Evolutionary conservation across 2,888 invertebrate species (phyloP), one percentile per base, ranked within the genome.

Genomic region (Zygaena filipendulae): DNA sequence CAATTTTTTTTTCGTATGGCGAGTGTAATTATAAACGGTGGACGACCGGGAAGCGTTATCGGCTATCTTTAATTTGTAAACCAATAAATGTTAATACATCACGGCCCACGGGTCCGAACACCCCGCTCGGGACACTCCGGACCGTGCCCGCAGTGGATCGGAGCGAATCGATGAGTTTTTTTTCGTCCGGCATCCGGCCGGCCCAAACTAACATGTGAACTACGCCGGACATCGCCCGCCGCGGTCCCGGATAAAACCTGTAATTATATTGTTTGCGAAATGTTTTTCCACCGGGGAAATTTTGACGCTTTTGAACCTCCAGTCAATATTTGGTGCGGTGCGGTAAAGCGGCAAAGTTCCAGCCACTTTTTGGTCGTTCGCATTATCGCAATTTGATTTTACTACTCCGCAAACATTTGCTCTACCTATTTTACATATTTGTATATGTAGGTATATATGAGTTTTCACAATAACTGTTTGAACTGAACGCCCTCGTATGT

Each of bases 41-140:
- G n/a, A n/a, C n/a, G n/a, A n/a, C n/a, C n/a, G n/a, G n/a, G n/a
- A n/a, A n/a, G n/a, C n/a, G n/a, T n/a, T n/a, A n/a, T n/a, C n/a
- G n/a, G n/a, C n/a, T n/a, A n/a, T 68, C 68, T 80, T 75, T 69
- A 75, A 74, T 74, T 70, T 70, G 72, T 67, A 62, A 74, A 69
- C 64, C 74, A 75, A 79, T 75, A 74, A 75, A 74, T 74, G 70
- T 74, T 70, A 71, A 75, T 74, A 71, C 67, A 68, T 75, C 75
- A 75, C 40, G 39, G 36, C 41, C 43, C 54, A 39, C 54, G 60
- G 47, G n/a, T n/a, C n/a, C n/a, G n/a, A 47, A 47, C 51, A 49
- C 39, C 45, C 39, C 49, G 45, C 49, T 45, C 45, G 48, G 43
- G 26, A 50, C n/a, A n/a, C n/a, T n/a, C n/a, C 48, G 30, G 45